Evolutionary conservation across 2,113 vertebrate species (phyloP).

Genomic region (Columba livia): DNA sequence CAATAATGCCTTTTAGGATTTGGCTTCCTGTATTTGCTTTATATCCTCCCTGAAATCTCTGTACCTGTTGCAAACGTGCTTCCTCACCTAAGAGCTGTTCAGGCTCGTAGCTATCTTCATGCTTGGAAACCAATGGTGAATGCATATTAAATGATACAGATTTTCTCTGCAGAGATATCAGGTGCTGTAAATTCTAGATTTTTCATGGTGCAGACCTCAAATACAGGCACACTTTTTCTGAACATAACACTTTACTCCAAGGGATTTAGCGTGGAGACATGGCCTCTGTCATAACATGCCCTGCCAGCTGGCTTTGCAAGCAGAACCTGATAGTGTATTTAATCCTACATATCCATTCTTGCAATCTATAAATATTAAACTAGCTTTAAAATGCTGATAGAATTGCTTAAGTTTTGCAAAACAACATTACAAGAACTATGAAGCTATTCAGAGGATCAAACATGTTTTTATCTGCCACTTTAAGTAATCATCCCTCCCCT

Average conservation of each 20-base stretch:
- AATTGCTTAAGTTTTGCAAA: conserved; percentile 7
- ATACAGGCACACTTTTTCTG: background rate
- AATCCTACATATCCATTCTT: background rate
- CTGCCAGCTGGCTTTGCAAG: background rate
- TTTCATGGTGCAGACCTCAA: background rate
- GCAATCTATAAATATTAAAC: background rate
- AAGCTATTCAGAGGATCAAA: conserved; percentile 5
- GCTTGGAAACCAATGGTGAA: background rate
- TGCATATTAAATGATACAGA: background rate
- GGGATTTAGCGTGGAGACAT: background rate
- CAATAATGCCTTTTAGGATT: background rate
- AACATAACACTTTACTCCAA: background rate
- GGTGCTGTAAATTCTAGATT: background rate
- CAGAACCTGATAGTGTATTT: background rate
- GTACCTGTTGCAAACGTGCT: background rate
- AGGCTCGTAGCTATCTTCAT: background rate
- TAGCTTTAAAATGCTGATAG: background rate
- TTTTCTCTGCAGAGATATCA: background rate
- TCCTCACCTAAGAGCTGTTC: background rate
- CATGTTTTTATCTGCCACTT: background rate
- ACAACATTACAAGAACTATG: background rate
- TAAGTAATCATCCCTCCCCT: background rate
- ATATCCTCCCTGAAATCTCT: background rate
- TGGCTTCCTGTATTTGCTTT: background rate
- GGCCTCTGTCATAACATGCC: background rate